phyloP scores from a whole-genome alignment of 2,888 invertebrate species.

The Pammene aurita region DNA sequence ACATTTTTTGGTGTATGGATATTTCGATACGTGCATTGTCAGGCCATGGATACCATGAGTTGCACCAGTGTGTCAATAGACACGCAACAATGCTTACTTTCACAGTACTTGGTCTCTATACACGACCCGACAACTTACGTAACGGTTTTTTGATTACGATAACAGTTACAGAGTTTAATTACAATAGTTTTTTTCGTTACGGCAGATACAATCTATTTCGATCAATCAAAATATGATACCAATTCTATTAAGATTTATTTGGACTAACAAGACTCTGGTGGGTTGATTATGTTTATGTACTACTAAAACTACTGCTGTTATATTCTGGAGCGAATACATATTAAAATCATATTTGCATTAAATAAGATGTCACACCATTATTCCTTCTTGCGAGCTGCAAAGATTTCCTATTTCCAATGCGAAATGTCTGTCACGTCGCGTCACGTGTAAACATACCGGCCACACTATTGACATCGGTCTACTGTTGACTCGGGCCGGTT shows the following conservation, averaged over 20 bases:
- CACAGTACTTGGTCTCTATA: slow-evolving; percentile 51
- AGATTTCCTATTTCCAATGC: slow-evolving; percentile 44
- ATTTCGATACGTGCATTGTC: slow-evolving; percentile 27
- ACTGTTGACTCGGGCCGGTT: slow-evolving; percentile 47
- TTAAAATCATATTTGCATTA: too few relatives aligned
- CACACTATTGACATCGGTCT: slow-evolving; percentile 47
- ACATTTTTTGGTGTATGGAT: background rate
- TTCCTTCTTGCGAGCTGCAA: background rate
- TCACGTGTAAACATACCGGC: slow-evolving; percentile 48
- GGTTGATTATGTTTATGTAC: too few relatives aligned
- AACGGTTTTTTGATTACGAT: slow-evolving; percentile 27
- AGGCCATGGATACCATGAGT: slow-evolving; percentile 42
- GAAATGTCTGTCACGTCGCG: slow-evolving; percentile 49
- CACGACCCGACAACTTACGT: slow-evolving; percentile 31
- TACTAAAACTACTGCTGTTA: too few relatives aligned
- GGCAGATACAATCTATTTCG: slow-evolving; percentile 10
- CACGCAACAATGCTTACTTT: slow-evolving; percentile 75
- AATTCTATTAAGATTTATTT: background rate
- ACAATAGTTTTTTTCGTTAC: slow-evolving; percentile 18
- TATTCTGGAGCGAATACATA: background rate
- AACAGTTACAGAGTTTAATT: slow-evolving; percentile 29
- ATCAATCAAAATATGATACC: background rate
- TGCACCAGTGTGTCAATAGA: slow-evolving; percentile 42
- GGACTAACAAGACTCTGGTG: background rate
- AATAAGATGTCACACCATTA: too few relatives aligned